phyloP scores from a whole-genome alignment of 2,888 invertebrate species.

The Calliphora vomitoria region DNA sequence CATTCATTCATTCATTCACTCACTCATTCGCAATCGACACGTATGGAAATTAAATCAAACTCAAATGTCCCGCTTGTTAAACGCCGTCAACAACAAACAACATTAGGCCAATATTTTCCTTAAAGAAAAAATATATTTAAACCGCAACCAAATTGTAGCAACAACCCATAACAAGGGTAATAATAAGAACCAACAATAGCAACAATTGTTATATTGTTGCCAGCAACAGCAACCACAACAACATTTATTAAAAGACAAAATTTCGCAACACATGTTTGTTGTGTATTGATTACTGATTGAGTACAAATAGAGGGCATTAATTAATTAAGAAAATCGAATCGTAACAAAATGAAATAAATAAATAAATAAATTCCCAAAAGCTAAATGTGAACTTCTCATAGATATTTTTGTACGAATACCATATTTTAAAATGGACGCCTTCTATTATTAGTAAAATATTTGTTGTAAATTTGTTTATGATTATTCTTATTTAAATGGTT shows the following conservation, averaged over 20 bases:
- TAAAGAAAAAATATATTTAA: background rate
- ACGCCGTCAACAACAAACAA: background rate
- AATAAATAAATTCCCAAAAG: slow-evolving; percentile 21
- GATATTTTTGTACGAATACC: background rate
- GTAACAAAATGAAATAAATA: background rate
- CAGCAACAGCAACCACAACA: slow-evolving; percentile 9
- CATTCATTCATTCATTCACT: slow-evolving; percentile 20
- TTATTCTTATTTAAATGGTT: slow-evolving; percentile 25
- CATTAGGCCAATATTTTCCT: background rate
- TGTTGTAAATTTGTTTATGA: background rate
- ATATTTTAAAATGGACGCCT: slow-evolving; percentile 43
- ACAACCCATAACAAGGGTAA: slow-evolving; percentile 22
- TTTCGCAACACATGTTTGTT: slow-evolving; percentile 54
- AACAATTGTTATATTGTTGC: slow-evolving; percentile 4
- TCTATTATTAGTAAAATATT: slow-evolving; percentile 52
- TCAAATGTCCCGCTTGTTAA: background rate
- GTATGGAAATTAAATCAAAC: slow-evolving; percentile 59
- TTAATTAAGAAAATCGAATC: slow-evolving; percentile 62
- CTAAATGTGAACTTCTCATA: slow-evolving; percentile 43
- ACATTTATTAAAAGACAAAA: slow-evolving; percentile 43
- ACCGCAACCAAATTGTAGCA: slow-evolving; percentile 26
- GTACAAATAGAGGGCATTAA: slow-evolving; percentile 69
- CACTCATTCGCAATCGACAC: slow-evolving; percentile 31
- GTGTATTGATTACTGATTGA: slow-evolving; percentile 68
- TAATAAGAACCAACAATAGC: background rate